phyloP scores from a whole-genome alignment of 1,140 invertebrate species.

The Aphaenogaster ashmeadi region DNA sequence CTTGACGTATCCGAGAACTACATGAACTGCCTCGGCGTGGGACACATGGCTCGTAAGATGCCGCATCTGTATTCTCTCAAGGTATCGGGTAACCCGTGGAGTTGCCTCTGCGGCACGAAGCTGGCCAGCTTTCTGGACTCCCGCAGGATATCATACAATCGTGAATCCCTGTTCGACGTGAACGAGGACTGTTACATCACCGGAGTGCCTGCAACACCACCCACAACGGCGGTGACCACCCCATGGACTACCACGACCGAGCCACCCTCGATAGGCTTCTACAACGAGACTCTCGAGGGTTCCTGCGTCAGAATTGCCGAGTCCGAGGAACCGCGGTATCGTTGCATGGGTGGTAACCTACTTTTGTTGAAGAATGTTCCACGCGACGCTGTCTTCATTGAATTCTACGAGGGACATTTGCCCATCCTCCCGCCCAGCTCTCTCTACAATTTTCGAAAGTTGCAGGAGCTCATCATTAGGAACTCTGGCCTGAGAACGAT shows the following conservation, averaged over 20 bases:
- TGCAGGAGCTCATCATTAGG: constrained; percentile 72
- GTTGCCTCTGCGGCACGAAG: constrained; percentile 74
- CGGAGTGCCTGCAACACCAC: neutral
- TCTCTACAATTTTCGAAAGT: constrained; percentile 70
- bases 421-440: constrained; percentile 54
- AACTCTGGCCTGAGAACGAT: constrained; percentile 75
- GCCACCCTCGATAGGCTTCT: neutral
- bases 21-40: constrained; percentile 79
- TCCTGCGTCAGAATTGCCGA: constrained; percentile 14
- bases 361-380: constrained; percentile 69
- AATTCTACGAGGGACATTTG: constrained; percentile 75
- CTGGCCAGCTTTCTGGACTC: constrained; percentile 70
- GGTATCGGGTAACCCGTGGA: constrained; percentile 78
- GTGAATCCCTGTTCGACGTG: constrained; percentile 50
- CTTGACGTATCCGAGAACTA: constrained; percentile 77
- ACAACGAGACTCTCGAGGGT: constrained; percentile 16
- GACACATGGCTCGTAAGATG: constrained; percentile 67
- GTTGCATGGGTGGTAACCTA: constrained; percentile 74
- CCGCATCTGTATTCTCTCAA: constrained; percentile 63
- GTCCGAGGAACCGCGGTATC: constrained; percentile 59
- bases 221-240: neutral
- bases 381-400: constrained; percentile 67
- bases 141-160: constrained; percentile 71
- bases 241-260: constrained; percentile 30
- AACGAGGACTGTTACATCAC: constrained; percentile 71